Percentiles rank a stretch among this genome's conserved stretches.
These are phyloP conservation scores for Pavo muticus DNA, from an alignment of 2,113 vertebrate genomes.

Conservation along the genomic window DNA sequence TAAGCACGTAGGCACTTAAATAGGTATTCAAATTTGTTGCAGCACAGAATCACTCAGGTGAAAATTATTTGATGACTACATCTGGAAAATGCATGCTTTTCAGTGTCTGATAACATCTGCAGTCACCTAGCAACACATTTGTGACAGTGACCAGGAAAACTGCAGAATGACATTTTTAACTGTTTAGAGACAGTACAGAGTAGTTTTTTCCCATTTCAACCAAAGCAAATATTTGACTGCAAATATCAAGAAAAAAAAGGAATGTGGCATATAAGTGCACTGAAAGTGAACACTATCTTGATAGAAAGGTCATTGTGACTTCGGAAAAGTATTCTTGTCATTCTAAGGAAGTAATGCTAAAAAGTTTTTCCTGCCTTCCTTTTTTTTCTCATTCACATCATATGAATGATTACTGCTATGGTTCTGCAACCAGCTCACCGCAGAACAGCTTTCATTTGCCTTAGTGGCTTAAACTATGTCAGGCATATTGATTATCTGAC, in stretches of 20 bases:
- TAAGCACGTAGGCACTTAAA: neutral
- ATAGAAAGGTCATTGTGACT: neutral
- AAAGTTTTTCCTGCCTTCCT: neutral
- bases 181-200: neutral
- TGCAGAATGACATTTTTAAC: slow-evolving; percentile 40
- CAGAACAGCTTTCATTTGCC: neutral
- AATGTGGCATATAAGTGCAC: neutral
- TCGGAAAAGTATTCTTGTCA: neutral
- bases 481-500: neutral
- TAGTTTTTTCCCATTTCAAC: neutral
- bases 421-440: neutral
- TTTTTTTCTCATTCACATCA: neutral
- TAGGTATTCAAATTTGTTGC: neutral
- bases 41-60: neutral
- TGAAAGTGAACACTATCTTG: neutral
- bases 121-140: slow-evolving; percentile 65
- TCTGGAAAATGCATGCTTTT: slow-evolving; percentile 55
- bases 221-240: neutral
- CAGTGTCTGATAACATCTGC: slow-evolving; percentile 55
- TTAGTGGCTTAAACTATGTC: neutral
- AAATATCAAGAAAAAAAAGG: neutral
- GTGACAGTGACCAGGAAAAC: slow-evolving; percentile 50
- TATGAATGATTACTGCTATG: neutral
- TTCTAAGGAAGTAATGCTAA: neutral
- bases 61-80: slow-evolving; percentile 42